Evolutionary conservation across 2,888 invertebrate species (phyloP), one percentile per base, ranked within the genome.

Genomic region (Latrodectus elegans): DNA sequence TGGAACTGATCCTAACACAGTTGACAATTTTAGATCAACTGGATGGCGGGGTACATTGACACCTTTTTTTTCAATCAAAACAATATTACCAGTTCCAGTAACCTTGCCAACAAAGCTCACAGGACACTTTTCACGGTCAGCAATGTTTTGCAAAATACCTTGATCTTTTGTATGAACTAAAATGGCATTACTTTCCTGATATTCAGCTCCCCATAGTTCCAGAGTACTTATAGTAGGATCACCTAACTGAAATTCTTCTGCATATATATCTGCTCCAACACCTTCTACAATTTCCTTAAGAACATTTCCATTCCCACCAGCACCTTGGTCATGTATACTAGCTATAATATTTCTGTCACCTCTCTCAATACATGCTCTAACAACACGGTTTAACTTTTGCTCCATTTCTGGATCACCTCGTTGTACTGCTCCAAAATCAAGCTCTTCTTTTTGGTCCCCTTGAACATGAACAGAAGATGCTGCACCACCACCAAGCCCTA

Each of bases 351-450:
- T 98, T 15, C 94, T 93, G 0, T 94, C 93, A 0, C 94, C 95
- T 91, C 95, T 93, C 93, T 99, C 99, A 55, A 97, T 93, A 91
- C 99, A 99, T 0, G 96, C 96, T 89, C 99, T 94, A 0, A 99
- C 96, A 4, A 98, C 95, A 88, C 99, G 94, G 92, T 99, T 98
- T 60, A 99, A 93, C 92, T 99, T 98, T 92, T 99, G 98, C 90
- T 98, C 99, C 99, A 99, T 99, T 94, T 99, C 99, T 3, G 99
- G 96, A 93, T 99, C 99, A 12, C 94, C 97, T 93, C 98, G 94
- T 93, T 99, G 99, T 0, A 99, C 99, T 0, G 99, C 99, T 90
- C 97, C 97, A 91, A 98, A 99, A 92, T 99, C 99, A 53, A 99
- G 93, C 79, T 96, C 96, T 0, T 95, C 95, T 90, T 94, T 95